phyloP scores from a whole-genome alignment of 1,140 invertebrate species.

The Drosophila orosa region DNA sequence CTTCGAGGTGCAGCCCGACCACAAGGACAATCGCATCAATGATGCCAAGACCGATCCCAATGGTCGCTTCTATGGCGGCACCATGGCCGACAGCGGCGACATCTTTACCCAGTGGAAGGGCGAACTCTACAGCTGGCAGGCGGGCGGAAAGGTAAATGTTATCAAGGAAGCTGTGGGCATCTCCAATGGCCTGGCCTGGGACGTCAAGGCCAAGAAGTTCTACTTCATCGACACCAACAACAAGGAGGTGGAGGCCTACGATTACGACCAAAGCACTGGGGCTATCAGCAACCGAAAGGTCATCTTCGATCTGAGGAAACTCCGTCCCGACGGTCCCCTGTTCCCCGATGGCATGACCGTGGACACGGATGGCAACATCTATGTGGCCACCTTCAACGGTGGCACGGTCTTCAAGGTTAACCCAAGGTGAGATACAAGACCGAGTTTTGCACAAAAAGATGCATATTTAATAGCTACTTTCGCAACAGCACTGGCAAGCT shows the following conservation, averaged over 20 bases:
- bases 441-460: not conserved
- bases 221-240: constrained; percentile 92
- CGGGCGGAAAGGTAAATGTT: constrained; percentile 87
- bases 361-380: constrained; percentile 89
- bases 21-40: constrained; percentile 89
- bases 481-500: constrained; percentile 64
- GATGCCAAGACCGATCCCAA: constrained; percentile 94
- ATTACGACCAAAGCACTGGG: constrained; percentile 89
- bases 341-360: constrained; percentile 91
- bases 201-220: constrained; percentile 87
- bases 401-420: constrained; percentile 81
- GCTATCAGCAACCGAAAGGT: constrained; percentile 86
- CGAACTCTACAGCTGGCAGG: constrained; percentile 85
- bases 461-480: not conserved
- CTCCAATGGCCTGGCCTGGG: constrained; percentile 94
- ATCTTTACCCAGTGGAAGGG: constrained; percentile 85
- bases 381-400: constrained; percentile 89
- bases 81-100: constrained; percentile 86
- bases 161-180: constrained; percentile 86
- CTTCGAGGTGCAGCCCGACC: constrained; percentile 86
- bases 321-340: constrained; percentile 84
- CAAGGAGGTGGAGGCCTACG: constrained; percentile 88
- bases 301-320: constrained; percentile 85
- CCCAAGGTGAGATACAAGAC: constrained; percentile 56
- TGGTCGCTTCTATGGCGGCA: constrained; percentile 89